These are phyloP conservation scores for Chaenogobius annularis DNA, from an alignment of 2,113 vertebrate genomes.

Conservation along the genomic window DNA sequence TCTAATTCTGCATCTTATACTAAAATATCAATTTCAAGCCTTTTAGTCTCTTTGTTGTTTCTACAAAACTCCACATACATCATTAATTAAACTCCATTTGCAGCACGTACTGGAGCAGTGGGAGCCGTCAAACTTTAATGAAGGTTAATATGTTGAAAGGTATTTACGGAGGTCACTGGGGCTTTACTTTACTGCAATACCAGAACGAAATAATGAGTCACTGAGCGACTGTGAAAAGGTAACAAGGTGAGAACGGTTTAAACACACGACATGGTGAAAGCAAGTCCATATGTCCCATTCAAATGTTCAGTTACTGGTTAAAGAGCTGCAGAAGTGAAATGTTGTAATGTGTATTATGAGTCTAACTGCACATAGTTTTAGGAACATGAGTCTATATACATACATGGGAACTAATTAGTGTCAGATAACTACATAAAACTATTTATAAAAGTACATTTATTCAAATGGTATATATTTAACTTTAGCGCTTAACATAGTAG, in stretches of 20 bases:
- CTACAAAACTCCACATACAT: neutral
- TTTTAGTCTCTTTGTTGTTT: conserved; percentile 1
- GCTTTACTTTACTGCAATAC: neutral
- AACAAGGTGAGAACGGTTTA: conserved; percentile 6
- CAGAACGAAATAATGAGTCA: conserved; percentile 17
- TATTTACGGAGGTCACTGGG: conserved; percentile 8
- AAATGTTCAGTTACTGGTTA: conserved; percentile 5
- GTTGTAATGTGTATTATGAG: neutral
- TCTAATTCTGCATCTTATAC: neutral
- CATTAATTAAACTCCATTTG: neutral
- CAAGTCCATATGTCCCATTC: conserved; percentile 8
- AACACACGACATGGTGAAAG: conserved; percentile 10
- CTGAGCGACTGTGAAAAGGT: conserved; percentile 2
- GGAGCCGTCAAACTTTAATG: conserved; percentile 18
- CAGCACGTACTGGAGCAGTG: neutral
- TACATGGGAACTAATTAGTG: too few relatives aligned
- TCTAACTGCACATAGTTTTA: neutral
- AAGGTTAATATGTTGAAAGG: conserved; percentile 2
- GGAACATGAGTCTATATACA: neutral
- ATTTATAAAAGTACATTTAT: too few relatives aligned
- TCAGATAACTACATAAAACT: too few relatives aligned
- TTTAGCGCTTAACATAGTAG: too few relatives aligned
- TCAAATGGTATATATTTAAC: too few relatives aligned
- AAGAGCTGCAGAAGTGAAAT: conserved; percentile 10
- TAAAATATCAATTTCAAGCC: neutral